These are phyloP conservation scores for Trematomus loennbergii DNA, from an alignment of 2,113 vertebrate genomes.

Conservation along the genomic window DNA sequence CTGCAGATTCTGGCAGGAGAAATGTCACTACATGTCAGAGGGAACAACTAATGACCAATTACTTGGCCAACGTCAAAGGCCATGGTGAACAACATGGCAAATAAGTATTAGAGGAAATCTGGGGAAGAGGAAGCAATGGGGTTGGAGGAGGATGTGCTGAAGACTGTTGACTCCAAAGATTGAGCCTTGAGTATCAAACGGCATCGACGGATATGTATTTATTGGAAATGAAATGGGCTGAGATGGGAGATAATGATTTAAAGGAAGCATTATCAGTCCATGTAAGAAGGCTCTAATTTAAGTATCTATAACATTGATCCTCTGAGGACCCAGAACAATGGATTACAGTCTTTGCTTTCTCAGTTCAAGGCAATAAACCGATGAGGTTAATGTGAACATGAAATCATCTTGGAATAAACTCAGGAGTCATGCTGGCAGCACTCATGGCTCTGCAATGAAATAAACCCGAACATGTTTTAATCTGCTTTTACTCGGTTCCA, in stretches of 20 bases:
- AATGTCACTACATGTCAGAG: conserved; percentile 17
- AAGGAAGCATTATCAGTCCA: not conserved
- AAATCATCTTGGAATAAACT: not conserved
- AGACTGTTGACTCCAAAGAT: too few species aligned
- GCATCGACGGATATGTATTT: not conserved
- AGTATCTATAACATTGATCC: not conserved
- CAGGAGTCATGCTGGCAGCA: not conserved
- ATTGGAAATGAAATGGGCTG: not conserved
- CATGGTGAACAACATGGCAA: not conserved
- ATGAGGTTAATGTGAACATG: not conserved
- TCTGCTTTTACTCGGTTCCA: not conserved
- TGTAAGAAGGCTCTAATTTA: not conserved
- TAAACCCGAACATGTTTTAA: not conserved
- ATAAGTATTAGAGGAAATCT: not conserved
- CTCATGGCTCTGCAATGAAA: not conserved
- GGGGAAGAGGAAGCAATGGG: not conserved
- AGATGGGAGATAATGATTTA: not conserved
- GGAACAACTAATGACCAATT: conserved; percentile 22
- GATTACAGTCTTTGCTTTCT: not conserved
- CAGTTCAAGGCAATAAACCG: not conserved
- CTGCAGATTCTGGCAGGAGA: not conserved
- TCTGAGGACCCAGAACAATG: not conserved
- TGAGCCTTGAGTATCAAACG: not conserved
- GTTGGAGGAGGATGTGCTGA: not conserved
- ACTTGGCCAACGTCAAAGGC: not conserved